A percentile compares a stretch with the other conserved stretches of the same genome.
Evolutionary conservation across 2,113 vertebrate genomes (phyloP).

Genomic region (Uropsilus gracilis): DNA sequence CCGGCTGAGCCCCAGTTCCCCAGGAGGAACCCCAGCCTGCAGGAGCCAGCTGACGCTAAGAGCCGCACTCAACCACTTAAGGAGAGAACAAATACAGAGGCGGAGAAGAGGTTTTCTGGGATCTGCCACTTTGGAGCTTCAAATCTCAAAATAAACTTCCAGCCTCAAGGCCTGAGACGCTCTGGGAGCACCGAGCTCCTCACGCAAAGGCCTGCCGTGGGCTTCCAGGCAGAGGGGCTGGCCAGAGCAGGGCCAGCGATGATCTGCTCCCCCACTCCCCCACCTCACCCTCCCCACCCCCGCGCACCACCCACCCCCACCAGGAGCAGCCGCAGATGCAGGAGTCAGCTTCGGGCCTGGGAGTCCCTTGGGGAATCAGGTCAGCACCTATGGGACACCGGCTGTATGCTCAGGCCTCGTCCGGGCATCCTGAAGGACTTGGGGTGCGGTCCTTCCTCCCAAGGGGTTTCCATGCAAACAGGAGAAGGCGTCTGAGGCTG

Average conservation of each 20-base stretch:
- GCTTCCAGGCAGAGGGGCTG: conserved; percentile 58
- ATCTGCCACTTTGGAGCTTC: conserved; percentile 80
- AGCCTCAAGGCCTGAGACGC: conserved; percentile 69
- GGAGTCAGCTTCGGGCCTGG: background rate
- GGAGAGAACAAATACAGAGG: conserved; percentile 70
- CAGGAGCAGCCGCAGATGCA: background rate
- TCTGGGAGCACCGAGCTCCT: conserved; percentile 67
- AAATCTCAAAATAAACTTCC: conserved; percentile 80
- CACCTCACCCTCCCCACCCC: no score
- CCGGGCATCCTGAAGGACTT: background rate
- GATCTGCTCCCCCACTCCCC: background rate
- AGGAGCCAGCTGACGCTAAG: conserved; percentile 71
- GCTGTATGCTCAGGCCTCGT: background rate
- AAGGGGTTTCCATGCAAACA: background rate
- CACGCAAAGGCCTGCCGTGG: conserved; percentile 65
- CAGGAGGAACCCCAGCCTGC: conserved; percentile 39
- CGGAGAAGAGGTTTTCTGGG: conserved; percentile 83
- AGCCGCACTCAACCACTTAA: conserved; percentile 78
- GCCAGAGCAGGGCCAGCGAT: conserved; percentile 59
- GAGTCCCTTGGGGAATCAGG: background rate
- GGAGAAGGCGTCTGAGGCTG: background rate
- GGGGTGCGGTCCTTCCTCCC: background rate
- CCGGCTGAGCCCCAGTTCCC: background rate
- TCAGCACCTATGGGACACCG: background rate
- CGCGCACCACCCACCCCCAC: no score